These are phyloP conservation scores for Dryococelus australis DNA, from an alignment of 2,888 invertebrate genomes.

Conservation along the genomic window DNA sequence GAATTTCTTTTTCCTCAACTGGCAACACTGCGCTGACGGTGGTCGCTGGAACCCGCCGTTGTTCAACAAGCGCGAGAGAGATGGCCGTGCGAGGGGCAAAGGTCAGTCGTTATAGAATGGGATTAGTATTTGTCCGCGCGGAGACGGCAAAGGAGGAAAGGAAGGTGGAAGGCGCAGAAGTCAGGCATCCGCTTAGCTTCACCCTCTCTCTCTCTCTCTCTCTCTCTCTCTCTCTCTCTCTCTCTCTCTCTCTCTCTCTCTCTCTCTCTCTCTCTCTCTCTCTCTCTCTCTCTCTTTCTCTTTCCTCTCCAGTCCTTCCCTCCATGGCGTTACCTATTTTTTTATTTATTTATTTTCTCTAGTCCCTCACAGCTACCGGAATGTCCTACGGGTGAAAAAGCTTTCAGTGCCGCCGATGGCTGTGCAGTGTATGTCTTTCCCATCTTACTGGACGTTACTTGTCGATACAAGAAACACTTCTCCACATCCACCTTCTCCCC, in stretches of 20 bases:
- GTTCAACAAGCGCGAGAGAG: background rate
- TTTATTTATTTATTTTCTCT: conserved; percentile 27
- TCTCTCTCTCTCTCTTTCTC: conserved; percentile 40
- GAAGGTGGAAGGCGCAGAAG: conserved; percentile 24
- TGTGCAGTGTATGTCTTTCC: conserved; percentile 29
- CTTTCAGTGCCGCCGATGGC: conserved; percentile 36
- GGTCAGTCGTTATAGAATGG: conserved; percentile 41
- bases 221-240: conserved; percentile 35
- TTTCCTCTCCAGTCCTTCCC: background rate
- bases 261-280: conserved; percentile 12
- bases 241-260: conserved; percentile 36
- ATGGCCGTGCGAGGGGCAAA: conserved; percentile 30
- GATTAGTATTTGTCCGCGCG: conserved; percentile 40
- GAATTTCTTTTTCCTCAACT: too few relatives aligned
- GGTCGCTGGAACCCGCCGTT: conserved; percentile 25
- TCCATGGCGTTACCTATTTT: background rate
- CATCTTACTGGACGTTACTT: conserved; percentile 30
- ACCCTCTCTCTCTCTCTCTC: conserved; percentile 25
- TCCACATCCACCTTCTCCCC: background rate
- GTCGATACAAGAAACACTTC: conserved; percentile 36
- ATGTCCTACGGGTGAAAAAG: conserved; percentile 37
- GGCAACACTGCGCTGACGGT: conserved; percentile 18
- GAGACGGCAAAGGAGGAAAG: conserved; percentile 22
- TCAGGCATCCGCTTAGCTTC: conserved; percentile 37
- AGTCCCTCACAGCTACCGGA: conserved; percentile 29